phyloP scores from a whole-genome alignment of 2,113 vertebrate species.

The Syrrhaptes paradoxus region DNA sequence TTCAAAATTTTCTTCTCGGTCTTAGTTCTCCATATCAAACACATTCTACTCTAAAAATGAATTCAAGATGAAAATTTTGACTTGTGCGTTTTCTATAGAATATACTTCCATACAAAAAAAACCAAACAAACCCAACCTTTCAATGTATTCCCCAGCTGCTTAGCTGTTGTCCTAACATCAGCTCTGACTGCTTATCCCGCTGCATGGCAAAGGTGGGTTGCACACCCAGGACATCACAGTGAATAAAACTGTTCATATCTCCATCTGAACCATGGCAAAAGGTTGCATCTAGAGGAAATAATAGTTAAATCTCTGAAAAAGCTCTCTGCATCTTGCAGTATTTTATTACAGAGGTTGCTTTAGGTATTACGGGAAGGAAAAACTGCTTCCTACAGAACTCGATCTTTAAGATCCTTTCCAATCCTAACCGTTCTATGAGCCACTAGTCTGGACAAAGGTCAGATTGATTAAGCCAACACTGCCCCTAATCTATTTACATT shows the following conservation, averaged over 20 bases:
- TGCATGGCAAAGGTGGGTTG: neutral
- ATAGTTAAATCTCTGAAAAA: neutral
- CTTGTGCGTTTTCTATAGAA: neutral
- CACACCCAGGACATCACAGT: neutral
- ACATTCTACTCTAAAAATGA: neutral
- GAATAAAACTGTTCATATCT: neutral
- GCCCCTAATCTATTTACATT: neutral
- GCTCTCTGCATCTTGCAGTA: neutral
- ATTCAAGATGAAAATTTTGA: neutral
- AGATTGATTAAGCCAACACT: neutral
- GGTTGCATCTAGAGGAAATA: neutral
- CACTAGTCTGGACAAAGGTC: neutral
- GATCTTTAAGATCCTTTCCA: too few relatives aligned
- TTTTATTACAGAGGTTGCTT: neutral
- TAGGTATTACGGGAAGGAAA: neutral
- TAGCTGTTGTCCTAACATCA: neutral
- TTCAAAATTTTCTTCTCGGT: neutral
- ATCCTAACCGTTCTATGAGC: too few relatives aligned
- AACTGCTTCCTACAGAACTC: neutral
- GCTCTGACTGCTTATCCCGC: neutral
- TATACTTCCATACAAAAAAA: neutral
- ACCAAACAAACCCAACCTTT: neutral
- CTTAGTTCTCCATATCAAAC: neutral
- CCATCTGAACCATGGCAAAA: neutral
- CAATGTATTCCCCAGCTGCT: neutral